phyloP scores from a whole-genome alignment of 2,113 vertebrate species.

The Gallinago media region DNA sequence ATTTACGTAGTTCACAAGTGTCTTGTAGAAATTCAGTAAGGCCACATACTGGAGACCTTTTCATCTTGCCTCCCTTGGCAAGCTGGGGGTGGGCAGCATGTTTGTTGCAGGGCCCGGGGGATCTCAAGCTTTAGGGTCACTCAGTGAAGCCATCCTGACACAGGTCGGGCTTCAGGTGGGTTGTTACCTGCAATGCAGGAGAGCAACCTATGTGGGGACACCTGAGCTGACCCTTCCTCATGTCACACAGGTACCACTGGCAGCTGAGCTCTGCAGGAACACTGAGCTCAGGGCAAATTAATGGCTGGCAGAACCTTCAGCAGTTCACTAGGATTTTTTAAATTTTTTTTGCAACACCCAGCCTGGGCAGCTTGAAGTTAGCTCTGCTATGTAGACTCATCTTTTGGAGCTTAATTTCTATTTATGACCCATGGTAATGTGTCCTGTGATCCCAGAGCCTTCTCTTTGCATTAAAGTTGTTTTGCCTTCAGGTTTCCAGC shows the following conservation, averaged over 20 bases:
- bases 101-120: neutral
- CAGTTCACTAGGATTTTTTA: neutral
- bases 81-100: neutral
- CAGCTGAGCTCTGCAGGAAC: neutral
- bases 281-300: neutral
- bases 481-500: neutral
- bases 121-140: rapidly evolving
- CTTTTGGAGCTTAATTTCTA: neutral
- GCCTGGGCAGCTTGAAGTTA: neutral
- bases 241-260: rapidly evolving
- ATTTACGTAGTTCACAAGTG: neutral
- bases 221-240: neutral
- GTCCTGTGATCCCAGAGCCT: neutral
- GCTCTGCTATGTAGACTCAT: neutral
- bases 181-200: neutral
- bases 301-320: neutral
- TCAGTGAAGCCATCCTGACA: neutral
- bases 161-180: neutral
- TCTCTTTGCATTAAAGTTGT: neutral
- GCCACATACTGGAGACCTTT: neutral
- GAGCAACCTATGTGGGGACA: neutral
- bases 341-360: neutral
- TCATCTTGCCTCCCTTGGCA: neutral
- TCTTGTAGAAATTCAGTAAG: neutral
- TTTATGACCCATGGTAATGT: neutral